A percentile compares a stretch with the other conserved stretches of the same genome.
Conservation (phyloP, 2,113 vertebrate genomes). For the Rhegmatorhina hoffmannsi region DNA sequence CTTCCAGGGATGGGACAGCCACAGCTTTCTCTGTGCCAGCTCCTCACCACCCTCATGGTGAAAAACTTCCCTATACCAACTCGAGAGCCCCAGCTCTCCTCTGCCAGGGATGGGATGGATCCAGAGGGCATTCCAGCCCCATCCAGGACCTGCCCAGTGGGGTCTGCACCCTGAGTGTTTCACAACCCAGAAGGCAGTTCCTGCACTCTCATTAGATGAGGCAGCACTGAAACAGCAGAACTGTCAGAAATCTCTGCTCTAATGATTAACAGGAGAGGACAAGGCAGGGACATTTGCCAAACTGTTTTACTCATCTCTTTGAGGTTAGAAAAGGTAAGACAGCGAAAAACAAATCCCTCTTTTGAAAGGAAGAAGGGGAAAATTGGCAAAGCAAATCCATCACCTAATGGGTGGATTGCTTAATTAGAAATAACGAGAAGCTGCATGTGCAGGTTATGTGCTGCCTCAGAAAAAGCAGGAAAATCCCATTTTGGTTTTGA, state of each 20-base stretch:
- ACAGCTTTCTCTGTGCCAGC: background rate
- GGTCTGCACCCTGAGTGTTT: background rate
- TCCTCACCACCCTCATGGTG: background rate
- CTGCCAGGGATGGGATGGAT: fast-evolving
- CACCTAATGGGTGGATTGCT: background rate
- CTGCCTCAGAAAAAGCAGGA: background rate
- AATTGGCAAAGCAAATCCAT: background rate
- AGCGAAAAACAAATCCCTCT: background rate
- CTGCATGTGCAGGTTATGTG: background rate
- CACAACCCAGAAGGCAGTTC: background rate
- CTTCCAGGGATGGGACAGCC: background rate
- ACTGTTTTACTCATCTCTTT: background rate
- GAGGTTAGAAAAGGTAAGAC: background rate
- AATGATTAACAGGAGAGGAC: constrained; percentile 48
- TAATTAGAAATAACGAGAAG: background rate
- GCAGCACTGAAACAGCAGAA: background rate
- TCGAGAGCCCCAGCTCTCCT: background rate
- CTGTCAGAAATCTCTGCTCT: background rate
- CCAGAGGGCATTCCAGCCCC: background rate
- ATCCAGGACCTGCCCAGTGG: background rate
- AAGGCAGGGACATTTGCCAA: background rate
- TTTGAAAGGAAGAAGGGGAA: background rate
- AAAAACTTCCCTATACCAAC: background rate
- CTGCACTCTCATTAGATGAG: background rate
- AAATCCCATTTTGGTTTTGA: background rate